These are phyloP conservation scores for Cotesia vestalis DNA, from an alignment of 1,140 invertebrate species.

Conservation along the genomic window DNA sequence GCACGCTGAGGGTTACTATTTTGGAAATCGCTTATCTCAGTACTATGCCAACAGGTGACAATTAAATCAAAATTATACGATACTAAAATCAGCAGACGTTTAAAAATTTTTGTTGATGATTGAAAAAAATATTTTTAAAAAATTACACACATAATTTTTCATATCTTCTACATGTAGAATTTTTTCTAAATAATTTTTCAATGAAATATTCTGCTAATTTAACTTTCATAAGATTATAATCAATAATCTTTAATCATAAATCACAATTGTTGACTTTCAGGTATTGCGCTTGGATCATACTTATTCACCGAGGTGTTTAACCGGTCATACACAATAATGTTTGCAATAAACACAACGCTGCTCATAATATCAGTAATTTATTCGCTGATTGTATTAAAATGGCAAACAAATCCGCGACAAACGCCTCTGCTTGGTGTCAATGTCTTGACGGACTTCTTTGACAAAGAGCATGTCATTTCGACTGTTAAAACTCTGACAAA, in stretches of 20 bases:
- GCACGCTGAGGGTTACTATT: constrained; percentile 77
- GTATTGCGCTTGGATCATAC: constrained; percentile 64
- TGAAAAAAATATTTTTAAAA: too few species aligned
- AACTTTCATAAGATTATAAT: too few species aligned
- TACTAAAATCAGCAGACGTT: too few species aligned
- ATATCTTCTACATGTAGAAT: too few species aligned
- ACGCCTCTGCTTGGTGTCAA: constrained; percentile 68
- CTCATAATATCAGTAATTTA: constrained; percentile 72
- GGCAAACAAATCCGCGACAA: constrained; percentile 73
- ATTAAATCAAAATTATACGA: constrained; percentile 20
- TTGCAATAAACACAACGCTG: constrained; percentile 72
- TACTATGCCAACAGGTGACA: constrained; percentile 75
- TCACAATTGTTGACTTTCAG: constrained; percentile 47
- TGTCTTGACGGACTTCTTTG: constrained; percentile 75
- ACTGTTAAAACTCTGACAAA: constrained; percentile 71
- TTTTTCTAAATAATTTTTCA: too few species aligned
- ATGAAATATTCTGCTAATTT: too few species aligned
- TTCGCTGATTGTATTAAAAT: constrained; percentile 68
- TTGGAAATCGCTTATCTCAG: constrained; percentile 77
- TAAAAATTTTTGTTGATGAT: too few species aligned
- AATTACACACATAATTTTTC: too few species aligned
- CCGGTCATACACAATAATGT: constrained; percentile 75
- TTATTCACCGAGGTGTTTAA: constrained; percentile 68
- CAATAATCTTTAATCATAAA: too few species aligned
- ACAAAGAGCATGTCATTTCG: constrained; percentile 71